Base-by-base conservation (phyloP, 2,888 invertebrate species). In the Schizaphis graminum region DNA sequence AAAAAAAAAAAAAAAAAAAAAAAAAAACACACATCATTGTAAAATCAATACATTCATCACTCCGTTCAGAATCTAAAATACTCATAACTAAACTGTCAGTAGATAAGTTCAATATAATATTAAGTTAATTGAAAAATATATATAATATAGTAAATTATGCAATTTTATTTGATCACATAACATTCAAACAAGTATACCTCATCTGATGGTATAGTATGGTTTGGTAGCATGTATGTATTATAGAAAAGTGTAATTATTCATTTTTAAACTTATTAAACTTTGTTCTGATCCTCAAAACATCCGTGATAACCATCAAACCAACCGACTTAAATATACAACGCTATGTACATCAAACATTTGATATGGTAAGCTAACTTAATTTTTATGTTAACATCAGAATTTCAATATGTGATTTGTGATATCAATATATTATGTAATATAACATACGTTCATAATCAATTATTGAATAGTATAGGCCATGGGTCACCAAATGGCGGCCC, bases 331-430 rank as follows among this genome's bases (percentile, higher is more conserved):
- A 92, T 28, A 92, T 28, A 88, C 88, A 88, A 88, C 77, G 21
- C 53, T 89, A 49, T 87, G 16, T 47, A 49, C 87, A 61, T 92
- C 89, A 89, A 93, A 77, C 53, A 28, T 11, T 88, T 77, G 53
- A 49, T n/a, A 93, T 77, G 93, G 93, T 89, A 93, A 93, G 93
- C 93, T 89, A 28, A 89, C 41, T 61, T 88, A 5, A 67, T 87
- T 86, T 92, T 87, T 28, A 61, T 92, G 57, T 87, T 67, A 67
- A 44, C 26, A 61, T 61, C 57, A 41, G 44, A 3, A 89, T 89
- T 61, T 44, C 44, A 49, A 11, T 77, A 49, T 49, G 8, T 89
- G 35, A 49, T 56, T 56, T 56, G 21, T 89, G 35, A 56, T 56
- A 53, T 41, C 7, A 41, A 35, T 89, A 35, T 44, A 44, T 44